Evolutionary conservation across 2,113 vertebrate genomes (phyloP).

Genomic region (Pluvianellus socialis): DNA sequence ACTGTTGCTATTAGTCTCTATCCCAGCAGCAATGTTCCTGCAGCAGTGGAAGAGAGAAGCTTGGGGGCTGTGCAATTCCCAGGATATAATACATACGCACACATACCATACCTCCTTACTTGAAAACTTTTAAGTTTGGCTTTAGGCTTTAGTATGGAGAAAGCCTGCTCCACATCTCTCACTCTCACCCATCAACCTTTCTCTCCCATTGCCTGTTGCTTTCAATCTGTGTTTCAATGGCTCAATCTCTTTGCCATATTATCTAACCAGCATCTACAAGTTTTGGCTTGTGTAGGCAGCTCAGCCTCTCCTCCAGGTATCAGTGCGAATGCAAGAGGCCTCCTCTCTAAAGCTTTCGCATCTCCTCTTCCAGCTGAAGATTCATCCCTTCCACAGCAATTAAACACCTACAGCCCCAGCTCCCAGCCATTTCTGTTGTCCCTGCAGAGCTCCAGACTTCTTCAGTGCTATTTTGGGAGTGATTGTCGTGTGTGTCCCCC

Average conservation of each 20-base stretch:
- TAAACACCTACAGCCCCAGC: not conserved
- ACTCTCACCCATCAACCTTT: not conserved
- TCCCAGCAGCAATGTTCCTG: not conserved
- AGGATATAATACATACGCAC: not conserved
- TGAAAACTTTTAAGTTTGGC: not conserved
- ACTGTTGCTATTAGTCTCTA: not conserved
- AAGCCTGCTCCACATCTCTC: not conserved
- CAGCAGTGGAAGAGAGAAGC: not conserved
- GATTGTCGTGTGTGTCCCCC: not conserved
- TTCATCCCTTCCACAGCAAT: not conserved
- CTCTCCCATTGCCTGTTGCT: not conserved
- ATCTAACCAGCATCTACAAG: not conserved
- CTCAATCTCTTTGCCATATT: not conserved
- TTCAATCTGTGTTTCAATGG: not conserved
- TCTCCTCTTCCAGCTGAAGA: not conserved
- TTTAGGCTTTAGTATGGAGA: not conserved
- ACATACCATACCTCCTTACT: not conserved
- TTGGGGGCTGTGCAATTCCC: not conserved
- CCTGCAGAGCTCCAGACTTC: not conserved
- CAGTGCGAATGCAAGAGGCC: fast-evolving
- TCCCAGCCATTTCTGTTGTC: not conserved
- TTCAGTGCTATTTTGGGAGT: not conserved
- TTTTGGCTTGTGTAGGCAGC: not conserved
- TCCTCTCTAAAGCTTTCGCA: not conserved
- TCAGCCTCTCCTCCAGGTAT: not conserved